A percentile compares a stretch with the other conserved stretches of the same genome.
These are phyloP conservation scores for Stenotaenia linearis DNA, from an alignment of 2,888 invertebrate species.

Conservation along the genomic window DNA sequence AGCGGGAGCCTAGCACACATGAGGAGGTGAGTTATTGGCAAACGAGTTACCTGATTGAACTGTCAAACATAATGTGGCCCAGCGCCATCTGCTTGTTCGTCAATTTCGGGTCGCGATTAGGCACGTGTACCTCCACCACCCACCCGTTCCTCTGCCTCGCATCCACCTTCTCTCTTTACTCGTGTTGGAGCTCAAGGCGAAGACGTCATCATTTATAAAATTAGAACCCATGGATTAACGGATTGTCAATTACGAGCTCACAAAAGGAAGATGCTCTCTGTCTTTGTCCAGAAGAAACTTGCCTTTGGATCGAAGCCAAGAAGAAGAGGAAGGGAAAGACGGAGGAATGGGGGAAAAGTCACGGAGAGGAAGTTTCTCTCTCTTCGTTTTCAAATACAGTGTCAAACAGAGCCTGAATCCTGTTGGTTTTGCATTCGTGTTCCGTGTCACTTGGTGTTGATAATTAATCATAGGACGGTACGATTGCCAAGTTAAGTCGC, in stretches of 20 bases:
- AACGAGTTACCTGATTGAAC: constrained; percentile 32
- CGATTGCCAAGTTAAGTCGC: not conserved
- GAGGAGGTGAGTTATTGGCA: constrained; percentile 31
- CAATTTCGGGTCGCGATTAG: constrained; percentile 32
- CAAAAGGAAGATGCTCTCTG: not conserved
- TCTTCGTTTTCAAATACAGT: not conserved
- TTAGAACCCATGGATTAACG: not conserved
- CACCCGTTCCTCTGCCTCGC: not conserved
- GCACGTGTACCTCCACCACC: constrained; percentile 7
- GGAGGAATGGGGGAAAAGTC: not conserved
- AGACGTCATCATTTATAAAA: constrained; percentile 19
- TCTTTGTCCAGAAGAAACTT: not conserved
- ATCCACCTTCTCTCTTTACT: not conserved
- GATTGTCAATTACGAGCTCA: not conserved
- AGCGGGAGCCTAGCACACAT: constrained; percentile 24
- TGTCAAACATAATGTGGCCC: constrained; percentile 32
- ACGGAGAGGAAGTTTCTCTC: not conserved
- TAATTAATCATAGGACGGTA: not conserved
- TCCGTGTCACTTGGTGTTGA: not conserved
- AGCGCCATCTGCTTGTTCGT: constrained; percentile 32
- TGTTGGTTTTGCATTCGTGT: not conserved
- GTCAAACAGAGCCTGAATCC: not conserved
- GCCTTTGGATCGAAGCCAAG: not conserved
- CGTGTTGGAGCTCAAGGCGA: not conserved
- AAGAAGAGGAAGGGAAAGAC: not conserved